A percentile compares a stretch with the other conserved stretches of the same genome.
Evolutionary conservation across 2,888 invertebrate genomes (phyloP).

Genomic region (Linyphia triangularis): DNA sequence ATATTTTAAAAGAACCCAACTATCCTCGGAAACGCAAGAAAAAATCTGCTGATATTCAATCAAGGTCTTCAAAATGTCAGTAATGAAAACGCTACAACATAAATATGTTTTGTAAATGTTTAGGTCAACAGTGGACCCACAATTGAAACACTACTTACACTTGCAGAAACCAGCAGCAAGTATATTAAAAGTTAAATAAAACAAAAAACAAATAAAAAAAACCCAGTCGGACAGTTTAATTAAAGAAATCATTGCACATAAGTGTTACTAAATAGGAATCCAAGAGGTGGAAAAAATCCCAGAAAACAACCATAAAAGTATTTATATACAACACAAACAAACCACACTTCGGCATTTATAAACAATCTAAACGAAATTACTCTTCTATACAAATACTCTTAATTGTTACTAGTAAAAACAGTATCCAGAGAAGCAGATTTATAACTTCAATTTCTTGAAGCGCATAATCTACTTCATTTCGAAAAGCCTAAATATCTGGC

Average conservation of each 20-base stretch:
- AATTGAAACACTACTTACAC: neutral
- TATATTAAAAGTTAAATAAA: slow-evolving; percentile 11
- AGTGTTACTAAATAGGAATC: neutral
- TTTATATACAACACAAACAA: neutral
- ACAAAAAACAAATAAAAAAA: neutral
- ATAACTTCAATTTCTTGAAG: neutral
- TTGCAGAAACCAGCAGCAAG: slow-evolving; percentile 39
- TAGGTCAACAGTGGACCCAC: neutral
- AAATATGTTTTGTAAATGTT: neutral
- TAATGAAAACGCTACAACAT: neutral
- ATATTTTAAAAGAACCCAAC: too few species aligned
- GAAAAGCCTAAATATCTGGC: too few species aligned
- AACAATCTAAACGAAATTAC: neutral
- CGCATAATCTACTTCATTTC: neutral
- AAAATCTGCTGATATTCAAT: too few species aligned
- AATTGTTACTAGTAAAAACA: neutral
- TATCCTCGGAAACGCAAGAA: too few species aligned
- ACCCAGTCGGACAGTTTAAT: neutral
- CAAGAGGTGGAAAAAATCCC: neutral
- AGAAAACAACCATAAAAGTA: neutral
- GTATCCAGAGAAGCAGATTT: neutral
- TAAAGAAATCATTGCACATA: slow-evolving; percentile 17
- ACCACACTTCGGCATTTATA: neutral
- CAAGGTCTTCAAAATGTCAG: neutral
- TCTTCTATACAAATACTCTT: neutral